A percentile compares a stretch with the other conserved stretches of the same genome.
Conservation (phyloP, 2,113 vertebrate genomes). For the Oncorhynchus nerka region DNA sequence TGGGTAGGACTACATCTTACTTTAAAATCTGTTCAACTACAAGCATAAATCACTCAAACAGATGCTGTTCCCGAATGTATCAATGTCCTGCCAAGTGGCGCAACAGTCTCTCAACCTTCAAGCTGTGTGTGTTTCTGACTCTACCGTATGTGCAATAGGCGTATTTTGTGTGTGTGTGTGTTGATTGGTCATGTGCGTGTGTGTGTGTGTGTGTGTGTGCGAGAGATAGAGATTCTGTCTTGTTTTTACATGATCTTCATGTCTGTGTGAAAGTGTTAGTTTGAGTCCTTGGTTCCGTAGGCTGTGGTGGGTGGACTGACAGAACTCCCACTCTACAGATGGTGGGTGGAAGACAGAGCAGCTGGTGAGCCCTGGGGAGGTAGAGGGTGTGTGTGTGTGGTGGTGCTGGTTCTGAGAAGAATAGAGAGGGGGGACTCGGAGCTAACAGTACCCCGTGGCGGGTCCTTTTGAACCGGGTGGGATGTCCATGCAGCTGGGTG, state of each 20-base stretch:
- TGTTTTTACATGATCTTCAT: background rate
- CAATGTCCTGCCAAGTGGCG: too few species aligned
- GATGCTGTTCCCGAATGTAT: too few species aligned
- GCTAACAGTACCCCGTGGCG: background rate
- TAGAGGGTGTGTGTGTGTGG: slow-evolving; percentile 31
- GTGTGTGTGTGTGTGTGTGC: background rate
- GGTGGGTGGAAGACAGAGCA: slow-evolving; percentile 30
- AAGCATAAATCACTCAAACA: too few species aligned
- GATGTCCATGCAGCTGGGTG: too few species aligned
- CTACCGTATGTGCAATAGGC: background rate
- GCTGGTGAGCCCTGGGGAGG: slow-evolving; percentile 23
- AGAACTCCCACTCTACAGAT: slow-evolving; percentile 49
- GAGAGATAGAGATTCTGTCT: background rate
- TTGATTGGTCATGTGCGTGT: too few species aligned
- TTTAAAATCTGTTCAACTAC: too few species aligned
- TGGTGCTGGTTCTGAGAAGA: background rate
- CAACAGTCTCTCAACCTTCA: too few species aligned
- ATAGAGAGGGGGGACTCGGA: background rate
- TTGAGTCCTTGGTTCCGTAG: background rate
- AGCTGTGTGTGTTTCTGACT: background rate
- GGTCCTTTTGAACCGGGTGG: too few species aligned
- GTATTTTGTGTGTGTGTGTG: too few species aligned
- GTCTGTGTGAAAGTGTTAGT: background rate
- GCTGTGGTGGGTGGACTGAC: background rate
- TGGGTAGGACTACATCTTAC: too few species aligned